Conservation (phyloP, 2,888 invertebrate genomes). For the Ophioninae sp. region DNA sequence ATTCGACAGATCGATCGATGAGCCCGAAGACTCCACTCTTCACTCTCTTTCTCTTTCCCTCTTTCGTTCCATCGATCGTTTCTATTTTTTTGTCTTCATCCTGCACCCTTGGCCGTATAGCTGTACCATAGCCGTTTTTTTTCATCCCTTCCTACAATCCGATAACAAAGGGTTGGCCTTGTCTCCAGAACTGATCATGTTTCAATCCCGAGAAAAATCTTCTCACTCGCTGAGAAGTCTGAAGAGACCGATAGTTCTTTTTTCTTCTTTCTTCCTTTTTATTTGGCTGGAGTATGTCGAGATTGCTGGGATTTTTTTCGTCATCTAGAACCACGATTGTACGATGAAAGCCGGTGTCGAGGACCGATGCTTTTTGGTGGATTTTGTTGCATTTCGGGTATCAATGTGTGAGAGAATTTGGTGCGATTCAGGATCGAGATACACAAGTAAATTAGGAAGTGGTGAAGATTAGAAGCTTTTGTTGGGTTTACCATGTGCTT, state of each 20-base stretch:
- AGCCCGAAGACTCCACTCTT: neutral
- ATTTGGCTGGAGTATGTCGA: neutral
- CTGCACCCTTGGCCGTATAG: neutral
- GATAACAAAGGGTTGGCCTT: constrained; percentile 49
- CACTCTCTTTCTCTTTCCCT: neutral
- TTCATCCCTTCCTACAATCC: constrained; percentile 29
- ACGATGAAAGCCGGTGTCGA: neutral
- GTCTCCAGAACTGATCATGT: constrained; percentile 32
- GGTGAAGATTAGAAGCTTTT: neutral
- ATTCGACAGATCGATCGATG: constrained; percentile 47
- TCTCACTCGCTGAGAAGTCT: constrained; percentile 7
- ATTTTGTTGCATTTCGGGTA: neutral
- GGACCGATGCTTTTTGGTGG: neutral
- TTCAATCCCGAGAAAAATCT: constrained; percentile 32
- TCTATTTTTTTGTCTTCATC: constrained; percentile 26
- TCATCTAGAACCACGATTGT: neutral
- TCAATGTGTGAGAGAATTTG: neutral
- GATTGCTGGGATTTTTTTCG: neutral
- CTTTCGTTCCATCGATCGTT: neutral
- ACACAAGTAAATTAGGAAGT: neutral
- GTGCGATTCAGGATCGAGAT: neutral
- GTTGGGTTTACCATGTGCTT: neutral
- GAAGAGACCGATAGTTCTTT: constrained; percentile 8
- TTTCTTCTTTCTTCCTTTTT: neutral
- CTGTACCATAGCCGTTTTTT: constrained; percentile 33